Conservation (phyloP, 2,113 vertebrate species). For the Cyprinodon brontotheroides region DNA sequence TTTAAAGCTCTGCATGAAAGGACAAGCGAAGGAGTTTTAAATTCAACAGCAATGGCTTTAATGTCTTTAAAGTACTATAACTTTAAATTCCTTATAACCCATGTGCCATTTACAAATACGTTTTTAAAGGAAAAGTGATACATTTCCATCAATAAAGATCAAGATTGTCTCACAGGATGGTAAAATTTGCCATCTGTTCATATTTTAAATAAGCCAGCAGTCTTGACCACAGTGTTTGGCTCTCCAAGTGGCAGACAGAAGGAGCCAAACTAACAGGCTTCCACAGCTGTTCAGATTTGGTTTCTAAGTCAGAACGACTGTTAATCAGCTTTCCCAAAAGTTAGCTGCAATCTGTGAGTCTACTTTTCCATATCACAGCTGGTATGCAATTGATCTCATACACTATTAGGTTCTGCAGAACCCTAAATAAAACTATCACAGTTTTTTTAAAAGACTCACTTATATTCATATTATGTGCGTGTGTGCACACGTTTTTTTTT, state of each 20-base stretch:
- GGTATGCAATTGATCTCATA: background rate
- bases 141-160: background rate
- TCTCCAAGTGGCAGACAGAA: background rate
- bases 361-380: background rate
- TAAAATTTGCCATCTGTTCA: background rate
- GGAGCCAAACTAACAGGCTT: constrained; percentile 21
- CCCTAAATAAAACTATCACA: no score
- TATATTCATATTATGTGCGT: no score
- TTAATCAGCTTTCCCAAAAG: constrained; percentile 15
- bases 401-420: no score
- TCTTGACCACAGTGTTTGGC: constrained; percentile 12
- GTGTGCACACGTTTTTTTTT: no score
- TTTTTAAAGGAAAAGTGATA: background rate
- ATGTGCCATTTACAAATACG: background rate
- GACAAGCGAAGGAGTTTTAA: background rate
- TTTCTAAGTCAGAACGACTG: background rate
- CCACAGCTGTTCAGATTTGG: background rate
- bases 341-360: background rate
- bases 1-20: constrained; percentile 1
- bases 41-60: background rate
- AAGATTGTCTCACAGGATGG: background rate
- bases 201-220: constrained; percentile 14
- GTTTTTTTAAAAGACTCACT: no score
- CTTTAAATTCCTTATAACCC: no score
- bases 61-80: background rate